These are phyloP conservation scores for Stenolophus ochropezus DNA, from an alignment of 2,888 invertebrate species.

Conservation along the genomic window DNA sequence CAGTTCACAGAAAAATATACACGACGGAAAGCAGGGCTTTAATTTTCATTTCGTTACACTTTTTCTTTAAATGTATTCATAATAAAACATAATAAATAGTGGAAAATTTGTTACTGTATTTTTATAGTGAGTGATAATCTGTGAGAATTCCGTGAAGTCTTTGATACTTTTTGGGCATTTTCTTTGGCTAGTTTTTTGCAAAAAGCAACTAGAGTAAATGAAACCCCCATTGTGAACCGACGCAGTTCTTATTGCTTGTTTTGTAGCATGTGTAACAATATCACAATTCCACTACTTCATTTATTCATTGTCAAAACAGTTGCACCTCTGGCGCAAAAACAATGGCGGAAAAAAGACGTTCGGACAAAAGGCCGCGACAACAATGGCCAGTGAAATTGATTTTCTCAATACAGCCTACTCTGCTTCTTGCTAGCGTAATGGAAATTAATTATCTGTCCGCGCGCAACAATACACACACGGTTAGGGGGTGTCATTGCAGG, in stretches of 20 bases:
- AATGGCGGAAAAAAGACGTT: slow-evolving; percentile 30
- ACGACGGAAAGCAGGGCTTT: too few species aligned
- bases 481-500: slow-evolving; percentile 8
- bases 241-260: slow-evolving; percentile 13
- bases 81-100: too few species aligned
- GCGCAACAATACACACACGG: slow-evolving; percentile 38
- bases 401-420: slow-evolving; percentile 29
- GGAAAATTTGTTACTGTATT: too few species aligned
- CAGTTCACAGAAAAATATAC: too few species aligned
- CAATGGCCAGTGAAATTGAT: slow-evolving; percentile 28
- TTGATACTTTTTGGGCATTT: too few species aligned
- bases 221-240: not conserved
- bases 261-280: slow-evolving; percentile 22
- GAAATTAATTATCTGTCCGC: slow-evolving; percentile 32
- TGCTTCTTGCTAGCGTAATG: slow-evolving; percentile 30
- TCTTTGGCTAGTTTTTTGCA: too few species aligned
- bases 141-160: too few species aligned
- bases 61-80: too few species aligned
- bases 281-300: slow-evolving; percentile 22
- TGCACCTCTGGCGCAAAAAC: slow-evolving; percentile 14
- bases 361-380: slow-evolving; percentile 32
- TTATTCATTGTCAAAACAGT: slow-evolving; percentile 41
- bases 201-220: not conserved
- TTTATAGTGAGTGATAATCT: too few species aligned
- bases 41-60: too few species aligned